phyloP scores from a whole-genome alignment of 2,113 vertebrate species.

The Ia io region DNA sequence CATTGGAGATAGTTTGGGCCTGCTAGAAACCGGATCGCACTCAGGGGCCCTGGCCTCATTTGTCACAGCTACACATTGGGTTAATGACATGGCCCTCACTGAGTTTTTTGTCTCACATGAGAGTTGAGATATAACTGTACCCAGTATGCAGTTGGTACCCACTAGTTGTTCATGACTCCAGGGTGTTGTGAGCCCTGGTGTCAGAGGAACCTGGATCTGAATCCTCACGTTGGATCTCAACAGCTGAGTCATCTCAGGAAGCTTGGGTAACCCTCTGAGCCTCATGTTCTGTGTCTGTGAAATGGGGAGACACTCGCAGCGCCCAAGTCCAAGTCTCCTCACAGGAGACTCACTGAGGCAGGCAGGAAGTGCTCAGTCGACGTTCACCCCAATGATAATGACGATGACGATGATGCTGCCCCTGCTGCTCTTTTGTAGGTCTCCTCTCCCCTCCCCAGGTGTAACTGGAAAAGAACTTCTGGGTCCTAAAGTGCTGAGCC shows the following conservation, averaged over 20 bases:
- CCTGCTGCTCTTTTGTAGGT: background rate
- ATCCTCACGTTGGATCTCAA: background rate
- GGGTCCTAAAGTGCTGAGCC: background rate
- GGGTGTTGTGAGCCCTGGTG: background rate
- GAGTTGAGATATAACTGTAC: no score
- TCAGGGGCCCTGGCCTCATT: background rate
- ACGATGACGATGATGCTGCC: rapidly evolving
- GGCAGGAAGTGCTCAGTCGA: no score
- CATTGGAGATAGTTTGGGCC: background rate
- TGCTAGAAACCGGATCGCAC: rapidly evolving
- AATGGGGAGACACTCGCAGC: rapidly evolving
- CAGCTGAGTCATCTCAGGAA: background rate
- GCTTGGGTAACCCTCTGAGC: rapidly evolving
- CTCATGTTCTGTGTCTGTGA: background rate
- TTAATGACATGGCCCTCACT: no score
- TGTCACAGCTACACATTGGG: rapidly evolving
- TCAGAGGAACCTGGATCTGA: background rate
- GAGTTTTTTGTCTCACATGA: background rate
- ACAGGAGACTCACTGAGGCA: rapidly evolving
- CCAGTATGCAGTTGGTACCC: background rate
- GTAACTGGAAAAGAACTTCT: background rate
- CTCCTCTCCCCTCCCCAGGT: background rate
- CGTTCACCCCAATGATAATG: rapidly evolving
- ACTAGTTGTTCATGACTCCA: background rate
- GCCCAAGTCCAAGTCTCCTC: background rate